Evolutionary conservation across 2,797 vertebrate genomes (phyloP).

Genomic region (Calcarius lapponicus): DNA sequence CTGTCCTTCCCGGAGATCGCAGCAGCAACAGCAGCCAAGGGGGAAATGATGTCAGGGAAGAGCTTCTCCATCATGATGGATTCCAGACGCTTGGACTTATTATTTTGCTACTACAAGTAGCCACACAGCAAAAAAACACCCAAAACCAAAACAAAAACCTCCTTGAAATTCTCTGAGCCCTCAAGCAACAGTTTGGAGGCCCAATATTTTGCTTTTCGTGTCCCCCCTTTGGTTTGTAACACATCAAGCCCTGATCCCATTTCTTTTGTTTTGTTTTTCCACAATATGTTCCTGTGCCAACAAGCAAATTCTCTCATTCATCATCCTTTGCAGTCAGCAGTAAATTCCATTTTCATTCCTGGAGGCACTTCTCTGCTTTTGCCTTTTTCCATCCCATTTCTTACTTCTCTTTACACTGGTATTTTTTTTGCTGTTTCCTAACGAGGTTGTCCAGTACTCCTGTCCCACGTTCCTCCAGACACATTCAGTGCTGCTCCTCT

Average conservation of each 20-base stretch:
- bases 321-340: not conserved
- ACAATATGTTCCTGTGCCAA: not conserved
- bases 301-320: slow-evolving; percentile 2
- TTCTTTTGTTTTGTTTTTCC: not conserved
- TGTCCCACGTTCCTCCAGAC: not conserved
- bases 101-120: not conserved
- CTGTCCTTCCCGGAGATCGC: not conserved
- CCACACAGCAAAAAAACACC: not conserved
- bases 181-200: not conserved
- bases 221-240: not conserved
- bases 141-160: not conserved
- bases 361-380: not conserved
- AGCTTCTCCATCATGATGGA: not conserved
- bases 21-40: not conserved
- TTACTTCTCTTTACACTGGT: not conserved
- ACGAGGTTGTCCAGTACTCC: not conserved
- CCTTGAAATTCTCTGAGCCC: not conserved
- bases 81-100: not conserved
- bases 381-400: not conserved
- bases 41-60: not conserved
- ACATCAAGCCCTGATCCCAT: not conserved
- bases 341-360: slow-evolving; percentile 6
- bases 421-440: not conserved
- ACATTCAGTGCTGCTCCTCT: not conserved
- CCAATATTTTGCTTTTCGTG: not conserved